phyloP scores from a whole-genome alignment of 23 tunicate genomes.

The Halocynthia aurantium region DNA sequence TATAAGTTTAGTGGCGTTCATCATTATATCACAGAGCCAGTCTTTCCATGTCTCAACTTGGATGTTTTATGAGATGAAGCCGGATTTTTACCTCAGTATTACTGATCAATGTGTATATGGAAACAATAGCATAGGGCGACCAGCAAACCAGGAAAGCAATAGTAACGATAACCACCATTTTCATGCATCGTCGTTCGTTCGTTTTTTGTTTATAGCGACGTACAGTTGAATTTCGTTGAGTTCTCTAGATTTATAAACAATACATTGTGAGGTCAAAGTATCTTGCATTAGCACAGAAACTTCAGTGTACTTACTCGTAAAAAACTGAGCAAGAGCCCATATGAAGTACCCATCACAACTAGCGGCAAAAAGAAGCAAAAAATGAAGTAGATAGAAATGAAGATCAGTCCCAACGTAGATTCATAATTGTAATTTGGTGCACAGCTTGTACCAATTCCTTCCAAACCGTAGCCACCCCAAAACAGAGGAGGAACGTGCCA shows the following conservation, averaged over 20 bases:
- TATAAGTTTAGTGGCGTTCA: too few relatives aligned
- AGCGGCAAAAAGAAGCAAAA: slow-evolving; percentile 2
- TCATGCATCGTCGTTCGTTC: background rate
- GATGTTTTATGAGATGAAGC: too few relatives aligned
- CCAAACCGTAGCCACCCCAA: slow-evolving; percentile 6
- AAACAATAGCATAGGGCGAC: slow-evolving; percentile 1
- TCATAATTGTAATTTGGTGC: slow-evolving; percentile 14
- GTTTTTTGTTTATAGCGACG: background rate
- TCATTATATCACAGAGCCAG: too few relatives aligned
- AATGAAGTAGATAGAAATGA: background rate
- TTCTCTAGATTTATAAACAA: background rate
- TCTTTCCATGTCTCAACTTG: too few relatives aligned
- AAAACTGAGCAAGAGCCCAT: background rate
- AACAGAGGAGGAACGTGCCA: slow-evolving; percentile 1
- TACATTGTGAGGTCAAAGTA: background rate
- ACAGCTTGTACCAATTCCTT: slow-evolving; percentile 27
- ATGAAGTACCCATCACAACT: background rate
- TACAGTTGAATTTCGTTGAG: background rate
- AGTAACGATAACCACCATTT: background rate
- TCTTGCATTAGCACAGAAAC: background rate
- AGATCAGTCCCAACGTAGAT: background rate
- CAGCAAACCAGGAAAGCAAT: slow-evolving; percentile 10
- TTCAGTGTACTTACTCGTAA: background rate
- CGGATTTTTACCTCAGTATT: too few relatives aligned
- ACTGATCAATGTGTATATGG: background rate